phyloP scores from a whole-genome alignment of 2,888 invertebrate genomes.

The Laspeyria flexula region DNA sequence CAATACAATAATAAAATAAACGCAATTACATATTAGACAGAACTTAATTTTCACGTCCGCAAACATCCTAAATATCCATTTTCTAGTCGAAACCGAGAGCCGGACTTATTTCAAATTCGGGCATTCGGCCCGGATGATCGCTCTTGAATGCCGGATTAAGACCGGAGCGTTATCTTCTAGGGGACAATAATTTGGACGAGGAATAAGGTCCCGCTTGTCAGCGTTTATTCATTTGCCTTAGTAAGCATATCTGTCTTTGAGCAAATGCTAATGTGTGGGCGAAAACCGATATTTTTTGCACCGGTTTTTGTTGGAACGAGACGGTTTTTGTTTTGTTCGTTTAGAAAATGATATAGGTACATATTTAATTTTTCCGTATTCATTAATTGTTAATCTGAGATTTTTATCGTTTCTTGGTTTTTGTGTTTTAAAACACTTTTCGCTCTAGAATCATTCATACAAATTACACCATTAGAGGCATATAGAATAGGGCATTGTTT shows the following conservation, averaged over 20 bases:
- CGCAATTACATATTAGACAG: constrained; percentile 9
- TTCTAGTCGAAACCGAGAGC: constrained; percentile 19
- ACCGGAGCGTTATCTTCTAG: constrained; percentile 51
- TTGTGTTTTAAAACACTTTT: no score
- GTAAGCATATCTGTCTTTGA: constrained; percentile 35
- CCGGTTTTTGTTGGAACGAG: constrained; percentile 4
- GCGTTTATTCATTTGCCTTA: constrained; percentile 54
- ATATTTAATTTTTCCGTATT: no score
- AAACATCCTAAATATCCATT: constrained; percentile 37
- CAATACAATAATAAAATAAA: no score
- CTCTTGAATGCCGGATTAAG: constrained; percentile 48
- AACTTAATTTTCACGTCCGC: constrained; percentile 17
- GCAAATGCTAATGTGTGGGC: constrained; percentile 9
- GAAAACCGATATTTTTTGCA: constrained; percentile 5
- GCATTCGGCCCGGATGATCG: constrained; percentile 44
- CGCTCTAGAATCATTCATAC: no score
- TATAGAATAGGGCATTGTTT: no score
- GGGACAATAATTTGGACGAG: constrained; percentile 46
- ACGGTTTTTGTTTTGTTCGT: neutral
- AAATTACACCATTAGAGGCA: no score
- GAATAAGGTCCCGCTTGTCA: constrained; percentile 48
- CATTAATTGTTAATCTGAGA: no score
- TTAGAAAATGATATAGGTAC: constrained; percentile 4
- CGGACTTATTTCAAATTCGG: constrained; percentile 50
- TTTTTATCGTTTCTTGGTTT: no score